Evolutionary conservation across 1,140 invertebrate species (phyloP), one percentile per base, ranked within the genome.

Genomic region (Hermatobates lingyangjiaoensis): DNA sequence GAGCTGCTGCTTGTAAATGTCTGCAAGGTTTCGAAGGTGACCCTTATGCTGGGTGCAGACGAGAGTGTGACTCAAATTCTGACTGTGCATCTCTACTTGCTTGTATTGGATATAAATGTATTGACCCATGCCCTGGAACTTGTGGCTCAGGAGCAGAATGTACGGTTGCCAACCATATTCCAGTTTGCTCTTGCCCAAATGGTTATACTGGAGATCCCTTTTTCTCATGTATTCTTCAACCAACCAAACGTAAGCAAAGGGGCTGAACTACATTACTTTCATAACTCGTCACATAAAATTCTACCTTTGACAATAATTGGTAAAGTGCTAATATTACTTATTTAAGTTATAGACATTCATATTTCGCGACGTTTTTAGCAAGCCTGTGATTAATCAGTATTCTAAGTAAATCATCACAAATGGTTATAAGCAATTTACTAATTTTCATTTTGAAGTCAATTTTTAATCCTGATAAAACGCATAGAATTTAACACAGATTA

Each of bases 131-230:
- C 52, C 61, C 64, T 7, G 68, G 68, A 48, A 66, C 68, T 26
- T 78, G 75, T 60, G 75, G 72, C 14, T 40, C 60, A 39, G 70
- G 71, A 44, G 72, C 73, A 7, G 52, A 70, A 49, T 78, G 76
- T 52, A 63, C 62, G 25, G 66, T 71, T 4, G 62, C 67, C 24
- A 68, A 69, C 56, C 73, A 75, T 51, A 59, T 69, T 24, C 69
- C 74, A 0, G 64, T 68, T 39, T 74, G 74, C 56, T 66, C 66
- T 54, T 76, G 74, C 54, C 61, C 64, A 2, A 45, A 61, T 23
- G 69, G 70, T 44, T 68, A 67, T 54, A 74, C 73, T 3, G 76
- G 76, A 50, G 75, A 78, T 68, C 74, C 74, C 53, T 74, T 75
- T 56, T 68, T 59, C 49, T 60, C 64, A 55, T 75, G 74, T 57